Base-by-base conservation (phyloP, 1,140 invertebrate genomes). In the Bradynema listronoti region DNA sequence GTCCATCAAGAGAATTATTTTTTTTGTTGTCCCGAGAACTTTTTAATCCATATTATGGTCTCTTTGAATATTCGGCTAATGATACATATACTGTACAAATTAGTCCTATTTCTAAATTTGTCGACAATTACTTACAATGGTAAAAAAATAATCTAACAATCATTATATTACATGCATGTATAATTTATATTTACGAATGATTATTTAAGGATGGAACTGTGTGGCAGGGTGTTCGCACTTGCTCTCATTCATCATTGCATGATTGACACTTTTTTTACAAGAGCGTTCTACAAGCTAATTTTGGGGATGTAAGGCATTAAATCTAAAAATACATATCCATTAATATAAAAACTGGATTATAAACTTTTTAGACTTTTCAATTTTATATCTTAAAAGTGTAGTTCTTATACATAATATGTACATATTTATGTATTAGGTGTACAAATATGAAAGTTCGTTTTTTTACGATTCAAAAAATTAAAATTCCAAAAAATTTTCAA, bases 121-220 rank as follows among this genome's bases (percentile, higher is more conserved):
- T 96, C n/a, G 91, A 97, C 72, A 92, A 95, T 78, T 87, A 91
- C 76, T 88, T 92, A 69, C 90, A 95, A 79, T 97, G 92, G 91
- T 87, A 70, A n/a, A n/a, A n/a, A n/a, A n/a, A n/a, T n/a, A n/a
- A n/a, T n/a, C n/a, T n/a, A n/a, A n/a, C n/a, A n/a, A n/a, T n/a
- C n/a, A n/a, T n/a, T n/a, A n/a, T n/a, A n/a, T n/a, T n/a, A n/a
- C n/a, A n/a, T n/a, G n/a, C n/a, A n/a, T n/a, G n/a, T n/a, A n/a
- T n/a, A n/a, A n/a, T n/a, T n/a, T n/a, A n/a, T n/a, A n/a, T n/a
- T n/a, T n/a, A n/a, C n/a, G n/a, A n/a, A n/a, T n/a, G n/a, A 58
- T 30, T 59, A 30, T 14, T 80, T 43, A 76, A 87, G 86, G 87
- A 95, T 96, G 80, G 84, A 90, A 61, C 93, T 96, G 80, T 90